These are phyloP conservation scores for Himalopsyche kuldschensis DNA, from an alignment of 2,888 invertebrate species.

Conservation along the genomic window DNA sequence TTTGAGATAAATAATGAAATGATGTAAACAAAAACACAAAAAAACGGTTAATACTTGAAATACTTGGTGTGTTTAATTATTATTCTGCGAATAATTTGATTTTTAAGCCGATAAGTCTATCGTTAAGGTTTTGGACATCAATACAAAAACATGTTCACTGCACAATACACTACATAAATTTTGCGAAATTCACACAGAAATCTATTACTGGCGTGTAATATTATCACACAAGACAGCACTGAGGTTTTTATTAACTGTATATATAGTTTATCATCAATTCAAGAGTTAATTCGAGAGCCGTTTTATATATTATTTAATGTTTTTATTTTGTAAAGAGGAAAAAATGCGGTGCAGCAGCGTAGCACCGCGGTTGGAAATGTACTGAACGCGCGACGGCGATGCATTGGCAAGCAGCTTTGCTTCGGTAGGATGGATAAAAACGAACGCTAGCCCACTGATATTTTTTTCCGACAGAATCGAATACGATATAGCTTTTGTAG, in stretches of 20 bases:
- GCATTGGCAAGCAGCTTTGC: neutral
- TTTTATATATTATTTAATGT: neutral
- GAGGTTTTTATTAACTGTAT: neutral
- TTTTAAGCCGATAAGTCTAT: neutral
- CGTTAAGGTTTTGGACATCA: neutral
- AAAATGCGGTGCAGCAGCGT: neutral
- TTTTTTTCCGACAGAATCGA: conserved; percentile 16
- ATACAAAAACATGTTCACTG: neutral
- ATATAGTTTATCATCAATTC: neutral
- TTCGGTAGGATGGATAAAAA: conserved; percentile 16
- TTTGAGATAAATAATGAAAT: neutral
- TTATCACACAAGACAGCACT: neutral
- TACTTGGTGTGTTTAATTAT: neutral
- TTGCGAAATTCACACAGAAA: neutral
- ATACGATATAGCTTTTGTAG: neutral
- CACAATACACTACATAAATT: neutral
- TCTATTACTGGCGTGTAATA: neutral
- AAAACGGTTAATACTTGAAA: too few relatives aligned
- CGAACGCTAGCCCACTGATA: conserved; percentile 12
- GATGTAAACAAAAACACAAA: neutral
- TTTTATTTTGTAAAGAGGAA: neutral
- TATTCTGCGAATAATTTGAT: neutral
- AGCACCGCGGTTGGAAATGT: neutral
- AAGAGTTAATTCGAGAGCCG: neutral
- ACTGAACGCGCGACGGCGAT: neutral